phyloP scores from a whole-genome alignment of 2,113 vertebrate genomes.

The Nasalis larvatus region DNA sequence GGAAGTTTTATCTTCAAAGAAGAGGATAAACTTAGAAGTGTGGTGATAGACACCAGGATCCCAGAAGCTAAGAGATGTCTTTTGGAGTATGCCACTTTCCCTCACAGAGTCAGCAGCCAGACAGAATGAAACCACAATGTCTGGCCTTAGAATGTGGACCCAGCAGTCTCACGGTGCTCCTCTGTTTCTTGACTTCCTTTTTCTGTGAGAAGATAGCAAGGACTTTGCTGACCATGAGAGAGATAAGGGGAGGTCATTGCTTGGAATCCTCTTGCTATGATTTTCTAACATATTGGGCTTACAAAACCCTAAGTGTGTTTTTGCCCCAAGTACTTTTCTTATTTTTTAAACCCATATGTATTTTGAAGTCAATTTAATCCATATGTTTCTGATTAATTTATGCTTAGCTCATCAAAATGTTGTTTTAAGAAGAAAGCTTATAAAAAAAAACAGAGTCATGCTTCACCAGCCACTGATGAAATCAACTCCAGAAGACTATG shows the following conservation, averaged over 20 bases:
- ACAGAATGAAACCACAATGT: constrained; percentile 5
- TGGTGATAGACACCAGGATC: neutral
- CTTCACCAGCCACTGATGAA: constrained; percentile 78
- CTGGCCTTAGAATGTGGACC: neutral
- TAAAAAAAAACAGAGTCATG: constrained; percentile 73
- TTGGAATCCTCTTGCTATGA: constrained; percentile 52
- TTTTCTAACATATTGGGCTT: constrained; percentile 65
- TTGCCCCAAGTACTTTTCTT: constrained; percentile 68
- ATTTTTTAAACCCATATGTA: constrained; percentile 74
- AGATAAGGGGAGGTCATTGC: constrained; percentile 63
- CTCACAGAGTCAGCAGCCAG: neutral
- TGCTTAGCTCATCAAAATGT: constrained; percentile 81
- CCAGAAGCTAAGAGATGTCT: neutral
- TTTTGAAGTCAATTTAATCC: constrained; percentile 78
- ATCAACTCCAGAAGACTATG: constrained; percentile 75
- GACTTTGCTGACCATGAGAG: constrained; percentile 43
- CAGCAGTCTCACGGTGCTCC: neutral
- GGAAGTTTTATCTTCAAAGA: neutral
- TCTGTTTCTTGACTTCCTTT: constrained; percentile 64
- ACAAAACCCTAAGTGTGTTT: constrained; percentile 66
- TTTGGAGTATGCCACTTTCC: neutral
- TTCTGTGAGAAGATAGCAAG: constrained; percentile 58
- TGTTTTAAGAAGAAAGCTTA: constrained; percentile 80
- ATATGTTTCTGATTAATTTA: constrained; percentile 80
- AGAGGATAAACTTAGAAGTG: neutral